Percentiles rank a stretch among this genome's conserved stretches.
Conservation (phyloP, 2,888 invertebrate species). For the Ypsolopha sequella region DNA sequence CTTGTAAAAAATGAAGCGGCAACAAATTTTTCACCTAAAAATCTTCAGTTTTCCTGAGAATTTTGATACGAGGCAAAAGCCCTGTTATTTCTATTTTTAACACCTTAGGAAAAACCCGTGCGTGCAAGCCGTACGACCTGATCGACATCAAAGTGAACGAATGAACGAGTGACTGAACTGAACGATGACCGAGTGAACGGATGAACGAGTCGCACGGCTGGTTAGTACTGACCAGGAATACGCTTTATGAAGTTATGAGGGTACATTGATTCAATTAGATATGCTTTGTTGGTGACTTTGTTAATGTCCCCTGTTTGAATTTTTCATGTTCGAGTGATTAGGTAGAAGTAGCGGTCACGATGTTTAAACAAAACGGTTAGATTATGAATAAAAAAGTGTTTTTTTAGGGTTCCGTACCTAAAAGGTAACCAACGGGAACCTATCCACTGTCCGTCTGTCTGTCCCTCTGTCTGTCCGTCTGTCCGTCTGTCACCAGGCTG, state of each 20-base stretch:
- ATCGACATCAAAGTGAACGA: constrained; percentile 54
- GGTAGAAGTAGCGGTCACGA: too few species aligned
- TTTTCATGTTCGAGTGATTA: neutral
- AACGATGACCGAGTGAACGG: constrained; percentile 39
- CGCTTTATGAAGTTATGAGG: neutral
- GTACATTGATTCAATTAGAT: constrained; percentile 2
- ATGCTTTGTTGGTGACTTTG: neutral
- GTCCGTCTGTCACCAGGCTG: too few species aligned
- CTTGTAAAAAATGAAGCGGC: too few species aligned
- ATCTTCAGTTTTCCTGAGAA: too few species aligned
- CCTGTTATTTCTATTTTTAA: neutral
- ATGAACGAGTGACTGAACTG: constrained; percentile 32
- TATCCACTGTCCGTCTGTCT: too few species aligned
- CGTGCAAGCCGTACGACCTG: constrained; percentile 36
- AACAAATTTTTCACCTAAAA: too few species aligned
- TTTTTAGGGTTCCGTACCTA: too few species aligned
- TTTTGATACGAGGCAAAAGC: too few species aligned
- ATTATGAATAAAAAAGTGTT: too few species aligned
- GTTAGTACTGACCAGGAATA: constrained; percentile 41
- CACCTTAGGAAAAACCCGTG: constrained; percentile 14
- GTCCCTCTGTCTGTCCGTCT: too few species aligned
- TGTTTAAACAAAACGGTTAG: too few species aligned
- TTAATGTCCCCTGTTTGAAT: neutral
- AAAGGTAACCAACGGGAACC: too few species aligned
- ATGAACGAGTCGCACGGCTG: constrained; percentile 46